Base-by-base conservation (phyloP, 2,888 invertebrate genomes). In the Nomada hirtipes region DNA sequence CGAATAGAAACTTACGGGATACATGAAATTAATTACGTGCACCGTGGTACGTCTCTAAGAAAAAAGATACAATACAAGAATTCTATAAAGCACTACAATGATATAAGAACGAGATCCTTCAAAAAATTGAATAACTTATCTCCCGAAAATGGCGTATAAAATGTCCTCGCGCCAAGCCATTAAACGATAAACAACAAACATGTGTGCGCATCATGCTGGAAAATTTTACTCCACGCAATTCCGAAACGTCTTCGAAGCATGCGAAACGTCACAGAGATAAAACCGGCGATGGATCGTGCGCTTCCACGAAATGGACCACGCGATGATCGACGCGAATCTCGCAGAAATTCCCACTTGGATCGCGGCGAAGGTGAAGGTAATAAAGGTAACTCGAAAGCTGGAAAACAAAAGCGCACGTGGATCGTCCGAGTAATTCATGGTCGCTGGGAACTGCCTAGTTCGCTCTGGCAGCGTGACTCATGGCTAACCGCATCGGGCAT, bases 401-500 rank as follows among this genome's bases (percentile, higher is more conserved):
- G 83, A 79, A 83, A 83, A 83, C 83, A 83, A 73, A 83, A 83
- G 78, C 70, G 65, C 68, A 74, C 63, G 73, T 76, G 50, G 67
- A 74, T 68, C 71, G 82, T 67, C 55, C 76, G 73, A 74, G 79
- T 83, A 89, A 84, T 84, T 89, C 88, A 88, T 87, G 89, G 87
- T 82, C 88, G 78, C 47, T 29, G 65, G 61, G 77, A 69, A 72
- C 68, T 60, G 73, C 52, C 74, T 69, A 79, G 73, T 59, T 7
- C 76, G 78, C 81, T 82, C 76, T 69, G 80, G n/a, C 80, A 57
- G 44, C 61, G 70, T 88, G 88, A 88, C 79, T 88, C 88, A 88
- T 80, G 44, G 74, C 79, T 76, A 85, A 89, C 88, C 88, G 71
- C 88, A 88, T 86, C 82, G 71, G 71, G 84, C 88, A 84, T 88